Conservation (phyloP, 2,797 vertebrate species). For the Rhabdomys pumilio region DNA sequence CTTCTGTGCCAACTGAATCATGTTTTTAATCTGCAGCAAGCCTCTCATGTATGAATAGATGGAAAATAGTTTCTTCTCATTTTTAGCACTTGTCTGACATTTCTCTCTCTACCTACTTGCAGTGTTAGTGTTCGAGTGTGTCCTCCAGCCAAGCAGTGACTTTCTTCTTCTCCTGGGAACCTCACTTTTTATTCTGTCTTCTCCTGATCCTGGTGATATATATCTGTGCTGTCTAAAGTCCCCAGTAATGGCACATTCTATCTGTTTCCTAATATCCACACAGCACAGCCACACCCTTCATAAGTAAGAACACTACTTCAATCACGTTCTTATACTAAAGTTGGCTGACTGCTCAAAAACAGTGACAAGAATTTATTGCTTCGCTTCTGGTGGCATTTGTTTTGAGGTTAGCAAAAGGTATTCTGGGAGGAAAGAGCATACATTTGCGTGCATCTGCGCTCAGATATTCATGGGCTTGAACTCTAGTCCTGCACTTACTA, state of each 20-base stretch:
- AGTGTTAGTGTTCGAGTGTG: background rate
- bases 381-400: slow-evolving; percentile 42
- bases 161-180: background rate
- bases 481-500: background rate
- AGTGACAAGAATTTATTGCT: background rate
- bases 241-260: background rate
- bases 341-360: background rate
- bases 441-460: slow-evolving; percentile 2
- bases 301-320: slow-evolving; percentile 2
- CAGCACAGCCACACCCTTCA: slow-evolving; percentile 4
- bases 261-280: slow-evolving; percentile 35
- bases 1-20: background rate
- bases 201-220: background rate
- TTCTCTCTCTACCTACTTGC: background rate
- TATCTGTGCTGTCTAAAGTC: background rate
- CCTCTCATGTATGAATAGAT: background rate
- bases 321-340: slow-evolving; percentile 21
- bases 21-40: background rate
- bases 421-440: background rate
- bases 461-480: background rate
- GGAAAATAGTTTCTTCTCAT: background rate
- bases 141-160: background rate
- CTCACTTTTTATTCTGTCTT: slow-evolving; percentile 3
- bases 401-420: slow-evolving; percentile 6
- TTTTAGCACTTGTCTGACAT: background rate